A percentile compares a stretch with the other conserved stretches of the same genome.
These are phyloP conservation scores for Celastrina argiolus DNA, from an alignment of 2,888 invertebrate genomes.

Conservation along the genomic window DNA sequence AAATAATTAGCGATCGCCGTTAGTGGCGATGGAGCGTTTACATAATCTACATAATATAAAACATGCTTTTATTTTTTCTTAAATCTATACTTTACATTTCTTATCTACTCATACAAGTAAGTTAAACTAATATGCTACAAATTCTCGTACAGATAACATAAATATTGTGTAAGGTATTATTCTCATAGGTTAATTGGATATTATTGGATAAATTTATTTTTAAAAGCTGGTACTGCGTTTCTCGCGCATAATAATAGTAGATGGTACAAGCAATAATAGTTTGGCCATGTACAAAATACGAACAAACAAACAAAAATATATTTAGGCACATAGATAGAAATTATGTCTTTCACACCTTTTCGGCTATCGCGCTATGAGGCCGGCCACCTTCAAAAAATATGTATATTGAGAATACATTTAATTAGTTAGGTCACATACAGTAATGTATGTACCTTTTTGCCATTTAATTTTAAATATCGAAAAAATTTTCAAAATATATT, in stretches of 20 bases:
- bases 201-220: neutral
- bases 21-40: conserved; percentile 64
- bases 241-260: neutral
- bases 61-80: conserved; percentile 70
- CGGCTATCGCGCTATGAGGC: neutral
- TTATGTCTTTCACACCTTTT: neutral
- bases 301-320: neutral
- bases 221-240: neutral
- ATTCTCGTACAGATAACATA: conserved; percentile 31
- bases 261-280: too few relatives aligned
- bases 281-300: neutral
- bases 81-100: conserved; percentile 69
- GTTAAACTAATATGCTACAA: conserved; percentile 59
- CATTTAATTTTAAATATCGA: neutral
- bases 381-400: neutral
- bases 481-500: neutral
- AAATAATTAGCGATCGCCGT: conserved; percentile 72
- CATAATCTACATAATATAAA: conserved; percentile 74
- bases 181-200: conserved; percentile 12
- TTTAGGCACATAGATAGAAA: neutral
- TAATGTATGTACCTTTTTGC: neutral
- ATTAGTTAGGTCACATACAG: neutral
- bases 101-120: conserved; percentile 65
- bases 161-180: conserved; percentile 16
- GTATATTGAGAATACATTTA: neutral